phyloP scores from a whole-genome alignment of 2,888 invertebrate genomes.

The Sicus ferrugineus region DNA sequence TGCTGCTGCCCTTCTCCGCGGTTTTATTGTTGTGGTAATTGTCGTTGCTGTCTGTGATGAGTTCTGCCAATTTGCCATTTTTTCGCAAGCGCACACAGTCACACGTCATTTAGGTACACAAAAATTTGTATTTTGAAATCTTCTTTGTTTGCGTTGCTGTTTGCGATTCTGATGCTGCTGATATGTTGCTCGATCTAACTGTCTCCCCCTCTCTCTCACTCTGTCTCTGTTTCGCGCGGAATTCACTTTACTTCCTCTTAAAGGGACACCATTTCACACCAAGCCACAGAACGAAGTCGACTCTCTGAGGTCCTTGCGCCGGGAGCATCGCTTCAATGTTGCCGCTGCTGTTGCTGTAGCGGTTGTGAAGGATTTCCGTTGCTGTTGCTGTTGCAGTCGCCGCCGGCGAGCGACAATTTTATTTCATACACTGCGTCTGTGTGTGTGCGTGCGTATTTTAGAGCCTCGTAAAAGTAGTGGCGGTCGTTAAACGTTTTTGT shows the following conservation, averaged over 20 bases:
- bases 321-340: constrained; percentile 18
- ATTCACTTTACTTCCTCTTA: constrained; percentile 17
- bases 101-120: constrained; percentile 52
- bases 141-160: constrained; percentile 35
- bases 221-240: not conserved
- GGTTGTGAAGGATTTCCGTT: constrained; percentile 14
- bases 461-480: not conserved
- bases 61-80: constrained; percentile 52
- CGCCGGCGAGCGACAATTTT: not conserved
- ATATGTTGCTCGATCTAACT: constrained; percentile 27
- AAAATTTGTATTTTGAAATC: constrained; percentile 40
- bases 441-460: not conserved
- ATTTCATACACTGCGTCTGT: not conserved
- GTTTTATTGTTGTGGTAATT: constrained; percentile 35
- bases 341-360: not conserved
- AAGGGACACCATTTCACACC: constrained; percentile 25
- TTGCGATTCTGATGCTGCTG: constrained; percentile 18
- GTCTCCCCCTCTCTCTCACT: not conserved
- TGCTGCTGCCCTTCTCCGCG: constrained; percentile 34
- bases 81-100: constrained; percentile 38
- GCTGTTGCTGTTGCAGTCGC: constrained; percentile 8
- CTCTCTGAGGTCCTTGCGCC: not conserved
- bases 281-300: constrained; percentile 23
- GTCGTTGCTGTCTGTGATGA: constrained; percentile 30
- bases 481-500: not conserved